These are phyloP conservation scores for Leptinotarsa peninsularis DNA, from an alignment of 2,888 invertebrate species.

Conservation along the genomic window DNA sequence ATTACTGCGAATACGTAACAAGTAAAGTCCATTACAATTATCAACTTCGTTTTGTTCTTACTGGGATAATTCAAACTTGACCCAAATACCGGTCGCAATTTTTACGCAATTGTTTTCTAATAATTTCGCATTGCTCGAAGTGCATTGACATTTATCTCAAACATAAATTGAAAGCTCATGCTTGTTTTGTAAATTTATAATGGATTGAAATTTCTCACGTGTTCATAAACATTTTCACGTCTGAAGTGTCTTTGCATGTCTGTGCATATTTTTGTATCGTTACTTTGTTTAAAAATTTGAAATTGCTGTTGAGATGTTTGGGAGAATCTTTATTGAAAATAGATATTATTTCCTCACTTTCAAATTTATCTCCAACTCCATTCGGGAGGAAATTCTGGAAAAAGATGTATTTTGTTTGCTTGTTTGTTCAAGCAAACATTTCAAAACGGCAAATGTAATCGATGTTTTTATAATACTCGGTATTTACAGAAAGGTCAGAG, in stretches of 20 bases:
- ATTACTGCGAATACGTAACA: not conserved
- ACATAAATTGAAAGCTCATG: not conserved
- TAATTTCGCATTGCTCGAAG: conserved; percentile 23
- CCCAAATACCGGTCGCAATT: conserved; percentile 10
- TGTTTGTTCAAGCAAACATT: no score
- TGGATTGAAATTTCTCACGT: conserved; percentile 11
- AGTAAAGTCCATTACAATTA: not conserved
- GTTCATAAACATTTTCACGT: conserved; percentile 5
- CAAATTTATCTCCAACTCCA: no score
- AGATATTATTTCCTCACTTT: no score
- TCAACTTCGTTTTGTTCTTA: conserved; percentile 18
- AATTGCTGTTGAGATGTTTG: no score
- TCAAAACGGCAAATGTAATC: no score
- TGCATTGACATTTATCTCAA: conserved; percentile 26
- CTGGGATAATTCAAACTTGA: conserved; percentile 18
- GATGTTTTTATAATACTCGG: no score
- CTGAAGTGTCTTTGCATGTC: not conserved
- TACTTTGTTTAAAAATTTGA: no score
- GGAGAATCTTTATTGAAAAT: no score
- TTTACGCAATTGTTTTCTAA: conserved; percentile 25
- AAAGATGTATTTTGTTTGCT: no score
- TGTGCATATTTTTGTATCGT: not conserved
- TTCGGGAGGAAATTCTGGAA: no score
- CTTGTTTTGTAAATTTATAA: not conserved
- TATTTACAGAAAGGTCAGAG: no score